Evolutionary conservation across 2,888 invertebrate genomes (phyloP), one percentile per base, ranked within the genome.

Genomic region (Epsilonema sp.): DNA sequence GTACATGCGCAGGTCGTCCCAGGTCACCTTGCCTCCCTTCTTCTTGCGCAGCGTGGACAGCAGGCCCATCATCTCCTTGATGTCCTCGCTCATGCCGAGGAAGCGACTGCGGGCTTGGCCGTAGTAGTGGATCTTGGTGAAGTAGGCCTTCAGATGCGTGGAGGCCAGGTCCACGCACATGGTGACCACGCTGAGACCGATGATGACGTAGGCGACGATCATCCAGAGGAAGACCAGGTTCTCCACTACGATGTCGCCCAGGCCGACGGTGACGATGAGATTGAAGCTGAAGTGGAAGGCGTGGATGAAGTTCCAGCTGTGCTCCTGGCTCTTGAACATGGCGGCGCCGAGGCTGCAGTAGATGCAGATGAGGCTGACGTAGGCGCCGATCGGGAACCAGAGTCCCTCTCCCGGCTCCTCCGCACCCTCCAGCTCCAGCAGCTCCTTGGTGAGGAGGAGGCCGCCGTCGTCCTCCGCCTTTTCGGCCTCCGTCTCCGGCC

Each of bases 221-320:
- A 63, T 51, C 20, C 59, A 59, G 40, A 63, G 53, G 47, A 61
- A 64, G 19, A 63, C 50, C 45, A 58, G 58, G 49, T 63, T 58
- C 1, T 54, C 56, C 23, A 64, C 63, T 22, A 62, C 62, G 45
- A 63, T 56, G 46, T 63, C 61, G 46, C 63, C 63, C 40, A 63
- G 51, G 25, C 63, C 63, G 37, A 63, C 63, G n/a, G 63, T 63
- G 39, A 63, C 62, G 49, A 63, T 64, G 8, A 64, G 51, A 50
- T 63, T 63, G 54, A 63, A 63, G 40, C 64, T 61, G 50, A 63
- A 63, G 48, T 63, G 63, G 48, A 63, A 63, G 26, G 63, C 63
- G 49, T 63, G 63, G 44, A 63, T 57, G 55, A 63, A 63, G 43
- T 58, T 56, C 62, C 63, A 64, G 22, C 52, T 52, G 40, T 56